A percentile compares a stretch with the other conserved stretches of the same genome.
phyloP scores from a whole-genome alignment of 2,797 vertebrate species.

The Cynodonichthys magdalenae region DNA sequence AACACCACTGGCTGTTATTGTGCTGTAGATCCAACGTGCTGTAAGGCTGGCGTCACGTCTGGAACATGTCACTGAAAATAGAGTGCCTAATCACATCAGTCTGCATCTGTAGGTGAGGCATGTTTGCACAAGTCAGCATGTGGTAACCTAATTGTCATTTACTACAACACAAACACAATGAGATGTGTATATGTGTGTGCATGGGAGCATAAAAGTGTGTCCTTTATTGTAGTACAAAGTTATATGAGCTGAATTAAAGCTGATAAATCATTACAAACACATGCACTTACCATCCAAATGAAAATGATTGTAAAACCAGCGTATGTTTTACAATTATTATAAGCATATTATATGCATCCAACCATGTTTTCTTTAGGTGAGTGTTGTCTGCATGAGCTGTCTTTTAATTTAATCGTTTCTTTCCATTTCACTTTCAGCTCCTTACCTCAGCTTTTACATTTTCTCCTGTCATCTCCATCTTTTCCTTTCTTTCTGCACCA shows the following conservation, averaged over 20 bases:
- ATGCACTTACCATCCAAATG: conserved; percentile 30
- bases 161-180: conserved; percentile 22
- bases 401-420: background rate
- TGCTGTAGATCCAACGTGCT: background rate
- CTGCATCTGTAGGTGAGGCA: conserved; percentile 3
- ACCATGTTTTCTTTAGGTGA: background rate
- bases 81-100: background rate
- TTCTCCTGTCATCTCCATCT: background rate
- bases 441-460: conserved; percentile 7
- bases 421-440: conserved; percentile 6
- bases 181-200: conserved; percentile 8
- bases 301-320: conserved; percentile 20
- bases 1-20: background rate
- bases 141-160: conserved; percentile 8
- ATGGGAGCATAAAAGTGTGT: background rate
- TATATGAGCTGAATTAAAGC: conserved; percentile 9
- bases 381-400: conserved; percentile 8
- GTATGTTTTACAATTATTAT: conserved; percentile 27
- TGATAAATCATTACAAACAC: conserved; percentile 13
- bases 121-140: background rate
- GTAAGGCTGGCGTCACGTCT: background rate
- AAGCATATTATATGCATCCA: conserved; percentile 14
- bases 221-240: conserved; percentile 5
- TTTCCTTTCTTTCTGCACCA: background rate
- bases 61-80: conserved; percentile 1